These are phyloP conservation scores for Trissolcus basalis DNA, from an alignment of 1,140 invertebrate species.

Conservation along the genomic window DNA sequence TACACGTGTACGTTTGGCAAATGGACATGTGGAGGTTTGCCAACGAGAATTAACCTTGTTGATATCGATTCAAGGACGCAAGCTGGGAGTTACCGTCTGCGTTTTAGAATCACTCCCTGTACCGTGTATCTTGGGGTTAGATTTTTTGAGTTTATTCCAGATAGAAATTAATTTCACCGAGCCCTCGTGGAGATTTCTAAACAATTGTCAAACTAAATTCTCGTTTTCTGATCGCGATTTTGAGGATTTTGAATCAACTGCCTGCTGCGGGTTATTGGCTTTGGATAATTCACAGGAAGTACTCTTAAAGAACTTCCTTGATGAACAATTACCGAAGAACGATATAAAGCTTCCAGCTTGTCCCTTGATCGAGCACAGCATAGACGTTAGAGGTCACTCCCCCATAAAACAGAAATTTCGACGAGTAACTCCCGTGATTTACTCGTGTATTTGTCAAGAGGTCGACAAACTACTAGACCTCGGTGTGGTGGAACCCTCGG, in stretches of 20 bases:
- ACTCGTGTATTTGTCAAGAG: background rate
- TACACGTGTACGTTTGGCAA: background rate
- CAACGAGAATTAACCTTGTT: background rate
- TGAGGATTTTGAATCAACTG: too few species aligned
- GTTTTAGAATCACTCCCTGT: background rate
- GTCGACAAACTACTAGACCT: background rate
- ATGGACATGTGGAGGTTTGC: background rate
- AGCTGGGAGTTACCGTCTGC: background rate
- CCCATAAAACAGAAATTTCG: slow-evolving; percentile 1
- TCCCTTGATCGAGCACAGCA: background rate
- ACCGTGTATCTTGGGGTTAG: slow-evolving; percentile 1
- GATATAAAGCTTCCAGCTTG: background rate
- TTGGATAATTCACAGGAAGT: background rate
- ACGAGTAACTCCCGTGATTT: background rate
- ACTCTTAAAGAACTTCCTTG: background rate
- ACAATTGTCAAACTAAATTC: background rate
- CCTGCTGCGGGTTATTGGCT: too few species aligned
- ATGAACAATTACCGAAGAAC: background rate
- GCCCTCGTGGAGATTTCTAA: background rate
- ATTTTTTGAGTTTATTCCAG: background rate
- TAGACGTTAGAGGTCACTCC: background rate
- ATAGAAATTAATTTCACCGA: background rate
- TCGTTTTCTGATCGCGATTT: too few species aligned
- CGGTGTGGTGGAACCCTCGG: background rate
- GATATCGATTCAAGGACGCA: background rate